Conservation (phyloP, 2,888 invertebrate species). For the Drosophila greeni region DNA sequence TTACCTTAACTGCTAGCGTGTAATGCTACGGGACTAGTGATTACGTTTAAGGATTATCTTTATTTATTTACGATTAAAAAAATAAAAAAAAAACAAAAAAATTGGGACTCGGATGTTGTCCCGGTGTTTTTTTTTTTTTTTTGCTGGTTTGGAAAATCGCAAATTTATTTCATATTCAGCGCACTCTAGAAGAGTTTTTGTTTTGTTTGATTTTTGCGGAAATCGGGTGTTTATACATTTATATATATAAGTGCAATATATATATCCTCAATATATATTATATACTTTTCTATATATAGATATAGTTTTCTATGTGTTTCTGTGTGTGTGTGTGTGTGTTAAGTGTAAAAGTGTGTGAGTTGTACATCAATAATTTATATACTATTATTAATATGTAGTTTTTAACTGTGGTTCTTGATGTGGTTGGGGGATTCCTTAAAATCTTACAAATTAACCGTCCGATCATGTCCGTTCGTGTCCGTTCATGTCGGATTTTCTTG, state of each 20-base stretch:
- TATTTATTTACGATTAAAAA: slow-evolving; percentile 38
- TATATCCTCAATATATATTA: slow-evolving; percentile 21
- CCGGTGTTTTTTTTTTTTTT: no score
- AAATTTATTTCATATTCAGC: slow-evolving; percentile 36
- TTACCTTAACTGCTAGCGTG: slow-evolving; percentile 54
- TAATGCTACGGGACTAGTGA: slow-evolving; percentile 65
- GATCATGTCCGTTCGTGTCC: slow-evolving; percentile 3
- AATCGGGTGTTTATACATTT: slow-evolving; percentile 36
- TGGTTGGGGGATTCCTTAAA: slow-evolving; percentile 5
- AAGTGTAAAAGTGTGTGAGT: slow-evolving; percentile 21
- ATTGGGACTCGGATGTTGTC: slow-evolving; percentile 1
- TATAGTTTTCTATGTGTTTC: slow-evolving; percentile 8
- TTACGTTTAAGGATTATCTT: slow-evolving; percentile 40
- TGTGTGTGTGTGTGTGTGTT: slow-evolving; percentile 14
- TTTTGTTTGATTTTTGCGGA: slow-evolving; percentile 10
- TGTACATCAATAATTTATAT: slow-evolving; percentile 28
- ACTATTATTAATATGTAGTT: slow-evolving; percentile 19
- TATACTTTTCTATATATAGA: slow-evolving; percentile 16
- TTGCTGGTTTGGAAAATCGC: slow-evolving; percentile 30
- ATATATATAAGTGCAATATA: slow-evolving; percentile 30
- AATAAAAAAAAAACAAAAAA: slow-evolving; percentile 48
- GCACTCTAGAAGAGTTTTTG: slow-evolving; percentile 5
- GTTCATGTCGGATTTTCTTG: slow-evolving; percentile 10
- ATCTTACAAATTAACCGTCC: slow-evolving; percentile 20
- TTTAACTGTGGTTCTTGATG: slow-evolving; percentile 12